Conservation (phyloP, 1,140 invertebrate genomes). For the Venustaconcha ellipsiformis region DNA sequence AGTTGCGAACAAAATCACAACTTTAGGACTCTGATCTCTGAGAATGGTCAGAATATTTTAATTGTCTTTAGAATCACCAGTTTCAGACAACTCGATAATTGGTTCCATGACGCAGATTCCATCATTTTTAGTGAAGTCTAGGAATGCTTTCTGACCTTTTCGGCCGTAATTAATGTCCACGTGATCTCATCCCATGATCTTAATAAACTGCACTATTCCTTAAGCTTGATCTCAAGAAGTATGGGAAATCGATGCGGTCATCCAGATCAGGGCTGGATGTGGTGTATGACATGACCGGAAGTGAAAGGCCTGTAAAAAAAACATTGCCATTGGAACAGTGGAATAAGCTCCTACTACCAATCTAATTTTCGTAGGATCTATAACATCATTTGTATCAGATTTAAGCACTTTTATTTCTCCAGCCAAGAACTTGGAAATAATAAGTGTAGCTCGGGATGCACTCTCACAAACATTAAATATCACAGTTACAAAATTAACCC, state of each 20-base stretch:
- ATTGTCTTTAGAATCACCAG: constrained; percentile 55
- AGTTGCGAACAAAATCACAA: constrained; percentile 79
- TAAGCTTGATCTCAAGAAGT: constrained; percentile 60
- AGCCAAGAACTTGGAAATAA: constrained; percentile 47
- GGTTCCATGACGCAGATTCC: constrained; percentile 75
- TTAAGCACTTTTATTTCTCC: constrained; percentile 31
- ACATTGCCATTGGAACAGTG: constrained; percentile 45
- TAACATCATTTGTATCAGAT: constrained; percentile 4
- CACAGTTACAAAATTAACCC: constrained; percentile 13
- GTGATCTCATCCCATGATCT: constrained; percentile 62
- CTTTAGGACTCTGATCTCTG: constrained; percentile 57
- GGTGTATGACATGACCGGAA: constrained; percentile 73
- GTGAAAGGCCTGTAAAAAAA: constrained; percentile 61
- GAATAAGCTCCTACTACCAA: constrained; percentile 50
- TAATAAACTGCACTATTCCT: constrained; percentile 77
- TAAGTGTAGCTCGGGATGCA: constrained; percentile 33
- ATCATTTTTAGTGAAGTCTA: constrained; percentile 33
- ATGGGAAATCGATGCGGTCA: constrained; percentile 57
- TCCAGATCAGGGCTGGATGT: constrained; percentile 57
- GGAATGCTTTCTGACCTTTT: constrained; percentile 50
- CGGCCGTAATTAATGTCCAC: constrained; percentile 72
- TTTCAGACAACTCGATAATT: constrained; percentile 65
- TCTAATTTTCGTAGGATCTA: constrained; percentile 41
- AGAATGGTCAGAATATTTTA: constrained; percentile 26
- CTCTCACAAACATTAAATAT: constrained; percentile 63